A percentile compares a stretch with the other conserved stretches of the same genome.
Evolutionary conservation across 2,113 vertebrate genomes (phyloP).

Genomic region (Bucco capensis): DNA sequence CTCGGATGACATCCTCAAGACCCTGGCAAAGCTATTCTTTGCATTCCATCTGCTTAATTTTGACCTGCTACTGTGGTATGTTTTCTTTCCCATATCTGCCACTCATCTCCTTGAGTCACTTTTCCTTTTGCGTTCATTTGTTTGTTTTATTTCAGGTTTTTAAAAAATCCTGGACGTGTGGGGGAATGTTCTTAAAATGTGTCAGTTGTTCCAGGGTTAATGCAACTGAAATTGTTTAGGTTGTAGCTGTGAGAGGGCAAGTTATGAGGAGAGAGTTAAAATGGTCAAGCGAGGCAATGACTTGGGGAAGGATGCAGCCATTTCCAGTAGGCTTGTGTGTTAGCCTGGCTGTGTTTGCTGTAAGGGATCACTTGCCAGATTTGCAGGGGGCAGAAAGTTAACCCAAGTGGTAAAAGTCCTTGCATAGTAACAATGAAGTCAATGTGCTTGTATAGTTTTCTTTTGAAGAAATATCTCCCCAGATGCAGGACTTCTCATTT

Average conservation of each 20-base stretch:
- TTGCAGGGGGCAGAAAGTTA: neutral
- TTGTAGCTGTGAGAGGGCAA: neutral
- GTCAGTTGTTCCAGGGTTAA: neutral
- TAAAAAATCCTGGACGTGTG: rapidly evolving
- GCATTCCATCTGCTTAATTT: neutral
- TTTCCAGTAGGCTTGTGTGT: neutral
- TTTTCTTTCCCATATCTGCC: neutral
- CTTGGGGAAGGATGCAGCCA: neutral
- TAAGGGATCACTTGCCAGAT: neutral
- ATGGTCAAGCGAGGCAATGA: neutral
- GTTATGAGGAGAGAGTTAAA: neutral
- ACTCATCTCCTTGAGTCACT: neutral
- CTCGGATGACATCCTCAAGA: neutral
- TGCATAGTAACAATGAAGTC: neutral
- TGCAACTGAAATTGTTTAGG: neutral
- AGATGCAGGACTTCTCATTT: neutral
- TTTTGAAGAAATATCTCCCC: neutral
- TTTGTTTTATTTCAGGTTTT: neutral
- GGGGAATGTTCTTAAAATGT: neutral
- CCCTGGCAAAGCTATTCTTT: neutral
- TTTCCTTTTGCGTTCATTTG: neutral
- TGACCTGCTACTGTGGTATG: neutral
- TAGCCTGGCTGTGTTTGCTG: neutral
- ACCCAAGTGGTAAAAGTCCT: neutral
- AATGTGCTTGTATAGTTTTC: neutral